These are phyloP conservation scores for Zeus faber DNA, from an alignment of 2,113 vertebrate genomes.

Conservation along the genomic window DNA sequence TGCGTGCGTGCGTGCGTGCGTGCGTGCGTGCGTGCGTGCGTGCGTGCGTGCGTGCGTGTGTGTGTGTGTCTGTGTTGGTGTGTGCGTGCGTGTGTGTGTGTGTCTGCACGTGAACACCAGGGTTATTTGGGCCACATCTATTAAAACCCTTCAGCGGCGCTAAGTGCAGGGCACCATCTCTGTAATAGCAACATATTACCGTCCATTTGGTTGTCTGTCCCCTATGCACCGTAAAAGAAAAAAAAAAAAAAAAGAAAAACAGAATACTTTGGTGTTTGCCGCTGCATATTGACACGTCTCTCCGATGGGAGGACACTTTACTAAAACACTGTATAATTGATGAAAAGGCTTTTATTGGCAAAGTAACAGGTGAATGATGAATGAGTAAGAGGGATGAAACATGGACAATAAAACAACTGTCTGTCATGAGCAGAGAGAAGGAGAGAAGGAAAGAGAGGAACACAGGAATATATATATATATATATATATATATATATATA, in stretches of 20 bases:
- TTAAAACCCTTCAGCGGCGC: conserved; percentile 37
- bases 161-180: conserved; percentile 65
- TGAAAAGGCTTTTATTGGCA: conserved; percentile 39
- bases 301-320: conserved; percentile 20
- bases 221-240: too few species aligned
- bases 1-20: not conserved
- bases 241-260: too few species aligned
- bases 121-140: conserved; percentile 36
- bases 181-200: conserved; percentile 57
- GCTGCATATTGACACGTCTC: conserved; percentile 12
- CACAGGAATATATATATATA: too few species aligned
- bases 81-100: conserved; percentile 11
- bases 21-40: conserved; percentile 1
- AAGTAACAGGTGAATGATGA: conserved; percentile 41
- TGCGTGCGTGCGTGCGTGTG: conserved; percentile 7
- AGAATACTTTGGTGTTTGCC: conserved; percentile 20
- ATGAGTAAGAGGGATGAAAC: conserved; percentile 8
- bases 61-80: conserved; percentile 29
- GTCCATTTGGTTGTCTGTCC: conserved; percentile 46
- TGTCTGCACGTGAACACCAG: not conserved
- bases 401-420: not conserved
- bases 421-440: not conserved
- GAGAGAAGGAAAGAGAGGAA: not conserved
- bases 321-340: conserved; percentile 42
- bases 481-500: too few species aligned